Percentiles rank a stretch among this genome's conserved stretches.
phyloP scores from a whole-genome alignment of 2,797 vertebrate genomes.

The Clamator glandarius region DNA sequence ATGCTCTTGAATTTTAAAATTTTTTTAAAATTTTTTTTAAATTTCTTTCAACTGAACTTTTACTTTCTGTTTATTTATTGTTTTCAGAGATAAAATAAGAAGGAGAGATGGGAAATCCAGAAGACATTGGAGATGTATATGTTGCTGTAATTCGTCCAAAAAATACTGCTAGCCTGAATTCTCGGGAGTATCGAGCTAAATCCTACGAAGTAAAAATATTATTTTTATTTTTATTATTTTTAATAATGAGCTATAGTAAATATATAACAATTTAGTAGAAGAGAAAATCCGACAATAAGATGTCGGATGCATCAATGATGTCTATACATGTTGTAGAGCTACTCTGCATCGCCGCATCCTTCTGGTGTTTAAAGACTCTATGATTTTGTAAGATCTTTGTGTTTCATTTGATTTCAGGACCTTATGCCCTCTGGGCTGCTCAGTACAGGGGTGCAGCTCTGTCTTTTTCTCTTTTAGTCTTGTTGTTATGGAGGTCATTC shows the following conservation, averaged over 20 bases:
- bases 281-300: background rate
- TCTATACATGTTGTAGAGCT: background rate
- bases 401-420: background rate
- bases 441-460: background rate
- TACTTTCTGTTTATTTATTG: constrained; percentile 38
- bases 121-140: constrained; percentile 88
- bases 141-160: constrained; percentile 97
- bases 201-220: constrained; percentile 89
- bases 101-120: constrained; percentile 91
- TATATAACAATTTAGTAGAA: background rate
- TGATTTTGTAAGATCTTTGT: background rate
- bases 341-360: background rate
- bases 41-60: background rate
- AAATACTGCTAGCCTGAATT: constrained; percentile 93
- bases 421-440: background rate
- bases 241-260: background rate
- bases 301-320: background rate
- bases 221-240: background rate
- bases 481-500: background rate
- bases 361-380: background rate
- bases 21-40: background rate
- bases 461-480: background rate
- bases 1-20: background rate
- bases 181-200: constrained; percentile 96
- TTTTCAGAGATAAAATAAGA: constrained; percentile 56